Base-by-base conservation (phyloP, 2,888 invertebrate genomes). In the Leucophenga maculata region DNA sequence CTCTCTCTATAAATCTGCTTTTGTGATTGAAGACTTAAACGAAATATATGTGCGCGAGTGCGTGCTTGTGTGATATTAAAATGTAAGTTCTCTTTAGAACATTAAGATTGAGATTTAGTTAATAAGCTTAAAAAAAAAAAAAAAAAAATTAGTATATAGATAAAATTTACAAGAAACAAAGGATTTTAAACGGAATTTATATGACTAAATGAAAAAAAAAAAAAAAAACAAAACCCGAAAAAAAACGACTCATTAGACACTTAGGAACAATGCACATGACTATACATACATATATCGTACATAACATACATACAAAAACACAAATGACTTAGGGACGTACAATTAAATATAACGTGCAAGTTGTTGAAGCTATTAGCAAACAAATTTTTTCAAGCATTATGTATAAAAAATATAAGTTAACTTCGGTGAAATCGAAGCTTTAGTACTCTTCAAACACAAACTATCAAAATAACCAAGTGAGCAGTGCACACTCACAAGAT, bases 1-100 rank as follows among this genome's bases (percentile, higher is more conserved):
- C 39, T 39, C 11, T 39, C 11, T 39, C 39, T 39, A 11, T 39
- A 39, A 39, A 39, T 60, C 11, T 60, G 32, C 46, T 22, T 54
- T 52, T 65, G 54, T 65, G 54, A 65, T 54, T 52, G 54, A 65
- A 65, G 54, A 65, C 54, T 65, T 54, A 32, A 65, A 65, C 32
- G 65, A 65, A 65, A 65, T 65, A 78, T 75, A 76, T 77, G 75
- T 79, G 79, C 79, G 79, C 76, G 75, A 73, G 83, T 79, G 71
- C 74, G 83, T 83, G 80, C 62, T 72, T 82, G 80, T 83, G 80
- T 80, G 80, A 80, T 80, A 80, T 80, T 83, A 80, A 71, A 78
- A 80, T 73, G 78, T 80, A 80, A 80, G 78, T 46, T 20, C 55
- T 68, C 74, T 71, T 73, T 57, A 65, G 65, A 52, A 9, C 16